Conservation (phyloP, 1,140 invertebrate genomes). For the Coboldia fuscipes region DNA sequence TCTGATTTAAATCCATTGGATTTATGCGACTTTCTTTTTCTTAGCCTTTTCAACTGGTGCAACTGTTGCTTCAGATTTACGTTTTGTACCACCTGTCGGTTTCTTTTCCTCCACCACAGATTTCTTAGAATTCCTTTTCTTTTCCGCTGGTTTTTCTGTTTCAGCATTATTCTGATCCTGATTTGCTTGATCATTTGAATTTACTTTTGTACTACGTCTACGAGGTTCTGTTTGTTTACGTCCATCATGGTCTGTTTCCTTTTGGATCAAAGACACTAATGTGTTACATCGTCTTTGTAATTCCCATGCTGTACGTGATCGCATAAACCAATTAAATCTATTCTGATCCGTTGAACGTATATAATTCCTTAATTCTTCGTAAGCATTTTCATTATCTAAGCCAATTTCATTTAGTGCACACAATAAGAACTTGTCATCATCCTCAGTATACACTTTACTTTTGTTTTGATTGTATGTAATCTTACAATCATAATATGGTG, state of each 20-base stretch:
- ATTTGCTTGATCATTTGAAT: too few relatives aligned
- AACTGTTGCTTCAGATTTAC: too few relatives aligned
- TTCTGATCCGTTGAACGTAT: conserved; percentile 77
- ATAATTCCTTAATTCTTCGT: conserved; percentile 77
- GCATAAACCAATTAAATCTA: conserved; percentile 98
- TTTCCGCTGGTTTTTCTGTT: too few relatives aligned
- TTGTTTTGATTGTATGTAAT: conserved; percentile 96
- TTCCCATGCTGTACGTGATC: conserved; percentile 91
- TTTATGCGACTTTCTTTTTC: too few relatives aligned
- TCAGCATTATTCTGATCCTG: too few relatives aligned
- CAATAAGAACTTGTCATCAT: conserved; percentile 94
- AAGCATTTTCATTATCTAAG: conserved; percentile 98
- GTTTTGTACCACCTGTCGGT: too few relatives aligned
- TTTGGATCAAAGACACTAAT: conserved; percentile 88
- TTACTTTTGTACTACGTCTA: too few relatives aligned
- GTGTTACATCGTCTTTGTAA: conserved; percentile 96
- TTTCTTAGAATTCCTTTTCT: too few relatives aligned
- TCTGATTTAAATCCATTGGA: too few relatives aligned
- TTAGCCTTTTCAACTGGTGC: too few relatives aligned
- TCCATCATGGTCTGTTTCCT: conserved; percentile 42
- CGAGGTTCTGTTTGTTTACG: too few relatives aligned
- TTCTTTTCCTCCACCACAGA: too few relatives aligned
- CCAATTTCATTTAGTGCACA: conserved; percentile 98
- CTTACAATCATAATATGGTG: conserved; percentile 93
- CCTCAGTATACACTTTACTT: conserved; percentile 98